A percentile compares a stretch with the other conserved stretches of the same genome.
phyloP scores from a whole-genome alignment of 2,797 vertebrate species.

The Neostethus bicornis region DNA sequence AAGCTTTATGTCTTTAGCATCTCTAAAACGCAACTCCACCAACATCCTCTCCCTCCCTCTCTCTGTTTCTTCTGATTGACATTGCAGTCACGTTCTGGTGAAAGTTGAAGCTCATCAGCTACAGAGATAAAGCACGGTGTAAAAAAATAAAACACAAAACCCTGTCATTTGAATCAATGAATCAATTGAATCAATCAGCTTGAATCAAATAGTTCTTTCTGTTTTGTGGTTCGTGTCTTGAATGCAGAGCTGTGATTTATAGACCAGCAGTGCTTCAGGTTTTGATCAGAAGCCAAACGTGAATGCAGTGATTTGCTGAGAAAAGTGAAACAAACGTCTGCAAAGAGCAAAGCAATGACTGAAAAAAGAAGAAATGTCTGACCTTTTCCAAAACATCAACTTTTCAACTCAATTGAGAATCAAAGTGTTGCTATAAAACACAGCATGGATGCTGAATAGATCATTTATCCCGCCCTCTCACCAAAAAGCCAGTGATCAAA shows the following conservation, averaged over 20 bases:
- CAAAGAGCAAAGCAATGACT: not conserved
- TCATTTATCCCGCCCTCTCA: conserved; percentile 61
- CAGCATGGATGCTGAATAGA: conserved; percentile 47
- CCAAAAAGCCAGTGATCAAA: conserved; percentile 43
- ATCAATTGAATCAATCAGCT: too few species aligned
- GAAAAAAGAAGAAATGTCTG: not conserved
- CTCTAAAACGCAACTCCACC: conserved; percentile 61
- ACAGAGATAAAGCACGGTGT: conserved; percentile 52
- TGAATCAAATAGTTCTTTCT: conserved; percentile 11
- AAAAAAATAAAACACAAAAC: conserved; percentile 26
- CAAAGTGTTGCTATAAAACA: conserved; percentile 54
- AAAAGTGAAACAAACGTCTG: conserved; percentile 34
- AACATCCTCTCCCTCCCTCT: conserved; percentile 57
- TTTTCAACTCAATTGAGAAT: conserved; percentile 60
- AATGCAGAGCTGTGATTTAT: conserved; percentile 22
- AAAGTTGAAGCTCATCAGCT: conserved; percentile 79
- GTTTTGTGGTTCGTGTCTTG: conserved; percentile 20
- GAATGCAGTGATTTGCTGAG: conserved; percentile 22
- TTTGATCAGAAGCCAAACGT: conserved; percentile 19
- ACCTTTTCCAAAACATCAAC: conserved; percentile 44
- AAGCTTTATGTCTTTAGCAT: conserved; percentile 71
- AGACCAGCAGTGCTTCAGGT: conserved; percentile 22
- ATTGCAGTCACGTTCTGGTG: conserved; percentile 80
- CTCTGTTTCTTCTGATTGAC: conserved; percentile 68
- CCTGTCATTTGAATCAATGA: conserved; percentile 28